phyloP scores from a whole-genome alignment of 2,888 invertebrate genomes.

The Drosophila merina region DNA sequence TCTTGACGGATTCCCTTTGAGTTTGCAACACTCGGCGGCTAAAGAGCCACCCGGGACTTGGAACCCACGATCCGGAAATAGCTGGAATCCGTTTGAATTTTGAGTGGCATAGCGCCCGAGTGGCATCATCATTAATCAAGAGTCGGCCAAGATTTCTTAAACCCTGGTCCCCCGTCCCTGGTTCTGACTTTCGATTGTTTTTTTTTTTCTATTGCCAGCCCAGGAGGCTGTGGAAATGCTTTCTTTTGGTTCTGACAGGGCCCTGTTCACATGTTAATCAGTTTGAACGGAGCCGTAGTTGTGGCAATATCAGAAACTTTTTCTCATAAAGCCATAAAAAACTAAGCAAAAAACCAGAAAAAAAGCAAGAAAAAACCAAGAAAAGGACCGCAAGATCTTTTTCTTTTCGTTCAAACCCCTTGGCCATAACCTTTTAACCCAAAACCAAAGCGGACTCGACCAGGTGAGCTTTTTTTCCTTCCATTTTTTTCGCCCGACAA shows the following conservation, averaged over 20 bases:
- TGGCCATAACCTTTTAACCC: too few species aligned
- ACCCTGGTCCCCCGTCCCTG: not conserved
- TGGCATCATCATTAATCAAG: not conserved
- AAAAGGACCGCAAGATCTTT: too few species aligned
- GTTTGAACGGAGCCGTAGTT: too few species aligned
- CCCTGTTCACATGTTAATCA: too few species aligned
- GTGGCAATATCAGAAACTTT: too few species aligned
- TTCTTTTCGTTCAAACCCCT: too few species aligned
- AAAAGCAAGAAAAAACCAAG: too few species aligned
- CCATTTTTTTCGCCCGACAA: not conserved
- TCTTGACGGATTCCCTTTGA: constrained; percentile 67
- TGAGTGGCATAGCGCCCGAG: not conserved
- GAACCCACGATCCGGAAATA: too few species aligned
- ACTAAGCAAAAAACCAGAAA: too few species aligned
- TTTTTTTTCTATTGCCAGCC: not conserved
- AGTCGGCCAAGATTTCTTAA: not conserved
- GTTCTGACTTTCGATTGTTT: not conserved
- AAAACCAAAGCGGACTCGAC: not conserved
- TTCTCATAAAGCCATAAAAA: too few species aligned
- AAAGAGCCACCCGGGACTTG: constrained; percentile 39
- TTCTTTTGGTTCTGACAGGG: not conserved
- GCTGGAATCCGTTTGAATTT: too few species aligned
- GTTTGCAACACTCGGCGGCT: constrained; percentile 5
- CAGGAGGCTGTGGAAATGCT: not conserved
- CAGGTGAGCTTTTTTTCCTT: not conserved